Conservation (phyloP, 1,140 invertebrate genomes). For the Philotrypesis tridentata region DNA sequence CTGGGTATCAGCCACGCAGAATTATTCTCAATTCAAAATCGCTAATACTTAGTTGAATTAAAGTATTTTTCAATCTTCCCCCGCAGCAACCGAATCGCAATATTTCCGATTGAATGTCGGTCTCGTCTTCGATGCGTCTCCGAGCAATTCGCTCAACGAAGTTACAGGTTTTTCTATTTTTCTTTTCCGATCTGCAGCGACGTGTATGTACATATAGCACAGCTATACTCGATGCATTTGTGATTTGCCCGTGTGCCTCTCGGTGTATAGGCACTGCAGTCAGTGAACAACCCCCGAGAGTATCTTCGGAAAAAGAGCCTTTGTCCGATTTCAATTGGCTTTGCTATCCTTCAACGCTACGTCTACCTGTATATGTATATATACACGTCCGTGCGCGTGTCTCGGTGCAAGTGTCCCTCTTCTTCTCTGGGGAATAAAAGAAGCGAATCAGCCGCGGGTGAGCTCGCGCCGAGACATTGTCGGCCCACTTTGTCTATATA, state of each 20-base stretch:
- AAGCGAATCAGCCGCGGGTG: slow-evolving; percentile 11
- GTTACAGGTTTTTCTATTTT: slow-evolving; percentile 44
- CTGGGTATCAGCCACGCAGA: too few relatives aligned
- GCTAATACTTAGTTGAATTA: too few relatives aligned
- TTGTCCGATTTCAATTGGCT: slow-evolving; percentile 52
- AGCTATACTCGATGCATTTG: background rate
- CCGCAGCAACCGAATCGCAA: too few relatives aligned
- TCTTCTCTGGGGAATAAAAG: slow-evolving; percentile 15
- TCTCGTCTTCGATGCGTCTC: slow-evolving; percentile 53
- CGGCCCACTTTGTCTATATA: slow-evolving; percentile 7
- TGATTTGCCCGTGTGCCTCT: background rate
- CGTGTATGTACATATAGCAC: background rate
- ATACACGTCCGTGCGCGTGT: background rate
- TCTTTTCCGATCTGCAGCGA: too few relatives aligned
- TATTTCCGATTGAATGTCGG: too few relatives aligned
- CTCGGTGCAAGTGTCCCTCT: slow-evolving; percentile 10
- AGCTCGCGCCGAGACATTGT: slow-evolving; percentile 15
- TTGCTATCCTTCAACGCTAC: slow-evolving; percentile 28
- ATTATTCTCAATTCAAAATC: too few relatives aligned
- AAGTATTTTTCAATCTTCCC: too few relatives aligned
- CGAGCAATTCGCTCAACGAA: slow-evolving; percentile 47
- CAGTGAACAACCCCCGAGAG: background rate
- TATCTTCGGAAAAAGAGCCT: slow-evolving; percentile 53
- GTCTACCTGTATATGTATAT: too few relatives aligned
- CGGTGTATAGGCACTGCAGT: slow-evolving; percentile 24